Conservation (phyloP, 2,797 vertebrate species). For the Luscinia megarhynchos region DNA sequence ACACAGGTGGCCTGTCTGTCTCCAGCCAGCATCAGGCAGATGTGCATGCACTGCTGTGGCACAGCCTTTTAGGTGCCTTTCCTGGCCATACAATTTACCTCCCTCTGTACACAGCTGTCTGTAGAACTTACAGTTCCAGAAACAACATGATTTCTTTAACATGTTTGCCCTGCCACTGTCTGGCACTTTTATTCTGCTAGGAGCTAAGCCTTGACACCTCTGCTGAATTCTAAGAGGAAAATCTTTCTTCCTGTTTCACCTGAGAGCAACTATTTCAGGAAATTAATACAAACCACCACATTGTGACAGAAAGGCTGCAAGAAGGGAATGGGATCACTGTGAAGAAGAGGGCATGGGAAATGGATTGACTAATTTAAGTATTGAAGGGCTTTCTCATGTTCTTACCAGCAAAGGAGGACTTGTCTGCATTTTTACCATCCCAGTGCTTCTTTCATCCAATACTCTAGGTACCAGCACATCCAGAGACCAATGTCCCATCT, state of each 20-base stretch:
- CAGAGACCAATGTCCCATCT: background rate
- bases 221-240: constrained; percentile 48
- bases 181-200: constrained; percentile 52
- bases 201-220: constrained; percentile 32
- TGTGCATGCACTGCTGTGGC: background rate
- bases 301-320: background rate
- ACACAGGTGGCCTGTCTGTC: background rate
- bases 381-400: background rate
- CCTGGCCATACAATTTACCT: background rate
- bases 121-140: constrained; percentile 1
- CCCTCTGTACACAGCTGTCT: background rate
- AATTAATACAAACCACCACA: background rate
- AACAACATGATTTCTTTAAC: constrained; percentile 41
- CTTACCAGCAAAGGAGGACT: background rate
- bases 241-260: constrained; percentile 33
- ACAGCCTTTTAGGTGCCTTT: background rate
- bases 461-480: background rate
- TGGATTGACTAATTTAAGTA: background rate
- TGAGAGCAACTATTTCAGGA: background rate
- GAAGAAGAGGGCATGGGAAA: background rate
- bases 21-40: background rate
- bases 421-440: background rate
- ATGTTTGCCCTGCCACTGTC: constrained; percentile 34
- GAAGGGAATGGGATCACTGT: background rate
- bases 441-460: background rate